Evolutionary conservation across 2,797 vertebrate species (phyloP), one percentile per base, ranked within the genome.

Genomic region (Anolis apletophallus): DNA sequence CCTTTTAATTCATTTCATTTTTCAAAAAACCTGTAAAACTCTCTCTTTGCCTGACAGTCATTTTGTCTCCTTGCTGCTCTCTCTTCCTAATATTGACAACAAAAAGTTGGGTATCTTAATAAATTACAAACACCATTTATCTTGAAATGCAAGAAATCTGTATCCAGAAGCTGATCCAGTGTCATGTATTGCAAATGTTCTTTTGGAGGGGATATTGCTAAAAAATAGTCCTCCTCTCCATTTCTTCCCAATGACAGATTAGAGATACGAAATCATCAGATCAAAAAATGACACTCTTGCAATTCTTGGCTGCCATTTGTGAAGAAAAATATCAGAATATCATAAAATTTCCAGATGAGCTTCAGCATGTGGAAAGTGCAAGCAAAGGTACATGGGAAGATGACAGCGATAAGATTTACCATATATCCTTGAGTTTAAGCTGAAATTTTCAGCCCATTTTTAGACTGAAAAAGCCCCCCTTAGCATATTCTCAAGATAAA

Each of bases 211-310:
- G 23, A 34, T 55, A 72, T 68, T 34, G 2, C 14, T 40, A 40
- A 55, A n/a, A 0, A 0, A 0, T 74, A 79, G 80, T 7, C 50
- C 3, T 1, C 36, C 16, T 68, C 14, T 26, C 12, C 80, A 0
- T 69, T 74, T 32, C 0, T 80, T 89, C 74, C 1, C 7, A 26
- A 90, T 93, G 88, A n/a, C 92, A 99, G 99, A 98, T 99, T 55
- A 96, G 98, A 95, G 99, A 99, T 95, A 99, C 99, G 54, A 99
- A 99, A 93, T 99, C 99, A 71, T 90, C 97, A 79, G 94, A 98
- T 94, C 98, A 99, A 88, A 98, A 97, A 92, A 98, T 97, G 84
- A 99, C 98, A 0, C 96, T 99, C 50, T 90, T 99, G 88, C 97
- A 99, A 95, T 99, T 99, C 93, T 95, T 99, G 94, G 98, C 98